phyloP scores from a whole-genome alignment of 1,140 invertebrate species.

The Drosophila lini region DNA sequence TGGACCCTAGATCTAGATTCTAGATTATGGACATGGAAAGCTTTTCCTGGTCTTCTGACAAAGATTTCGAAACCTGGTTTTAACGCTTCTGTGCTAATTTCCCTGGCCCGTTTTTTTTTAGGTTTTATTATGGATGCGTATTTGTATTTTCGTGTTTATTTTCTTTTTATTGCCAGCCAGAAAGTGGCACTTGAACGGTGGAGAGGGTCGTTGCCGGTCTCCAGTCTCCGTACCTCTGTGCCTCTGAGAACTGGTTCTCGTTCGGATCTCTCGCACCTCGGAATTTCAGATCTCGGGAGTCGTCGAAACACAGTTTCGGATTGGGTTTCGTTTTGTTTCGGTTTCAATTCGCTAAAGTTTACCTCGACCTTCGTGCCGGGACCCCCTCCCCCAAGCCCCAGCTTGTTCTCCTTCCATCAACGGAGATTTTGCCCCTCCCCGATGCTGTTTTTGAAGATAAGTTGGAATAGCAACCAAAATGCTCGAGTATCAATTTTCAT shows the following conservation, averaged over 20 bases:
- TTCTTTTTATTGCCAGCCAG: constrained; percentile 48
- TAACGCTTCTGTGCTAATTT: constrained; percentile 53
- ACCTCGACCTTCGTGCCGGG: constrained; percentile 35
- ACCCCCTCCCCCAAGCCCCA: not conserved
- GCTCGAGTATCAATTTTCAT: not conserved
- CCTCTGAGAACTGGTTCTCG: constrained; percentile 44
- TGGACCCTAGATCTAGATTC: constrained; percentile 36
- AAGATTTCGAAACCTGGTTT: constrained; percentile 41
- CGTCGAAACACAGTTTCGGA: constrained; percentile 27
- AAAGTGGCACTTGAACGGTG: constrained; percentile 44
- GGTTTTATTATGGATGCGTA: constrained; percentile 45
- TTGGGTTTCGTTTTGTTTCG: constrained; percentile 35
- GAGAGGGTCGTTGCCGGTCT: constrained; percentile 21
- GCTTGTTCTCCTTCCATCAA: constrained; percentile 9
- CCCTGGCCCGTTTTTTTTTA: constrained; percentile 36
- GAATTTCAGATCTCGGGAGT: constrained; percentile 12
- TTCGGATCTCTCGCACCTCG: constrained; percentile 8
- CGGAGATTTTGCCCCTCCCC: not conserved
- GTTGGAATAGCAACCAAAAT: not conserved
- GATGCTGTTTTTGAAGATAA: not conserved
- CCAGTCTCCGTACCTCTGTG: constrained; percentile 14
- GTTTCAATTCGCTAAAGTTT: constrained; percentile 23
- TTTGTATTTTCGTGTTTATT: constrained; percentile 53
- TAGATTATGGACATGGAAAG: constrained; percentile 50
- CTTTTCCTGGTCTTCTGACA: constrained; percentile 14